These are phyloP conservation scores for Drosophila neotestacea DNA, from an alignment of 2,888 invertebrate species.

Conservation along the genomic window DNA sequence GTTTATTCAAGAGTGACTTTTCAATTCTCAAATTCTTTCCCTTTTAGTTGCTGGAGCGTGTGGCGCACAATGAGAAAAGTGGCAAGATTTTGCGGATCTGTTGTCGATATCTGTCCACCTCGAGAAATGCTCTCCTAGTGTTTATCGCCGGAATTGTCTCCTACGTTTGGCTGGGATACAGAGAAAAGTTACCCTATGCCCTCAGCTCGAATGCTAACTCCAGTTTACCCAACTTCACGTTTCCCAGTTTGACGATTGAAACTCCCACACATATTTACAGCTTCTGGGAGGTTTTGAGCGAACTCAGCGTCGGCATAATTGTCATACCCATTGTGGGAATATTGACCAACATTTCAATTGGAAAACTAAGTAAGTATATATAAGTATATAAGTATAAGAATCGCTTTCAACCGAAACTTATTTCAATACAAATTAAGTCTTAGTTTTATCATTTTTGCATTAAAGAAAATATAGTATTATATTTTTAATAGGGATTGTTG, in stretches of 20 bases:
- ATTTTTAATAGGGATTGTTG: too few relatives aligned
- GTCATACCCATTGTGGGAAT: conserved; percentile 94
- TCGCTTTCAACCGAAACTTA: too few relatives aligned
- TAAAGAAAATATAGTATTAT: too few relatives aligned
- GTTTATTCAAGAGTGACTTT: not conserved
- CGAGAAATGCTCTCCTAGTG: conserved; percentile 92
- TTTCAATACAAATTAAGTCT: too few relatives aligned
- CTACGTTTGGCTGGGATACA: conserved; percentile 85
- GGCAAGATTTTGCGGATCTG: conserved; percentile 86
- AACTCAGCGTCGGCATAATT: conserved; percentile 91
- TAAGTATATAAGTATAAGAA: too few relatives aligned
- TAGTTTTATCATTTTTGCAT: too few relatives aligned
- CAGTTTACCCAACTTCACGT: conserved; percentile 89
- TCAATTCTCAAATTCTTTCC: not conserved
- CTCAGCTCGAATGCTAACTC: conserved; percentile 86
- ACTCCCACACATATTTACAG: conserved; percentile 87
- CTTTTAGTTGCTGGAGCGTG: conserved; percentile 88
- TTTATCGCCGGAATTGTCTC: conserved; percentile 88
- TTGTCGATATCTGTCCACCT: conserved; percentile 90
- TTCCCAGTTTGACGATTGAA: conserved; percentile 88
- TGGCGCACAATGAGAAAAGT: conserved; percentile 82
- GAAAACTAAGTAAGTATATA: conserved; percentile 92
- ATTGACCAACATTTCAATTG: conserved; percentile 96
- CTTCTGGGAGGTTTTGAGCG: conserved; percentile 89
- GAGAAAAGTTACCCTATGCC: conserved; percentile 88